These are phyloP conservation scores for Lutraria rhynchaena DNA, from an alignment of 1,140 invertebrate genomes.

Conservation along the genomic window DNA sequence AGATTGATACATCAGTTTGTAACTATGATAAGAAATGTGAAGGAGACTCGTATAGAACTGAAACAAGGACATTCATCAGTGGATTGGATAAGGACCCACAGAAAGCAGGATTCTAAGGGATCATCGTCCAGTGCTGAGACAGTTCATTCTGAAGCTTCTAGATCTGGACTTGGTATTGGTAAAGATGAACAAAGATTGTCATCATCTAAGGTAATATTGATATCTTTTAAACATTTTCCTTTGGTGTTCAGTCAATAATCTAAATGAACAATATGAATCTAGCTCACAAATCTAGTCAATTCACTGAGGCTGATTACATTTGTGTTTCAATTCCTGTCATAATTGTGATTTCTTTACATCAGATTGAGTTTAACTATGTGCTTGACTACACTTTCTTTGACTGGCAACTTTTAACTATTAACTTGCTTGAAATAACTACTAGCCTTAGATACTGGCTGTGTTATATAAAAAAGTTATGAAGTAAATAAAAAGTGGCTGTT, in stretches of 20 bases:
- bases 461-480: no score
- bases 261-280: background rate
- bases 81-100: constrained; percentile 76
- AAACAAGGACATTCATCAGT: constrained; percentile 78
- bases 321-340: no score
- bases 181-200: background rate
- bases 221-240: no score
- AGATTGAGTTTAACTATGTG: no score
- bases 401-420: no score
- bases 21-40: constrained; percentile 98
- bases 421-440: no score
- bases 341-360: no score
- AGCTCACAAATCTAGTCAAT: background rate
- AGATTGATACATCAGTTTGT: constrained; percentile 97
- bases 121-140: constrained; percentile 80
- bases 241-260: no score
- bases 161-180: constrained; percentile 36
- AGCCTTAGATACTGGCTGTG: no score
- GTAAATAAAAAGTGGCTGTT: no score
- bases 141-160: constrained; percentile 75
- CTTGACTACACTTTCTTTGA: no score
- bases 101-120: constrained; percentile 80
- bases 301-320: no score
- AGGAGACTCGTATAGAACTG: constrained; percentile 95
- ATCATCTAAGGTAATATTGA: constrained; percentile 28